Evolutionary conservation across 2,113 vertebrate genomes (phyloP).

Genomic region (Saccopteryx leptura): DNA sequence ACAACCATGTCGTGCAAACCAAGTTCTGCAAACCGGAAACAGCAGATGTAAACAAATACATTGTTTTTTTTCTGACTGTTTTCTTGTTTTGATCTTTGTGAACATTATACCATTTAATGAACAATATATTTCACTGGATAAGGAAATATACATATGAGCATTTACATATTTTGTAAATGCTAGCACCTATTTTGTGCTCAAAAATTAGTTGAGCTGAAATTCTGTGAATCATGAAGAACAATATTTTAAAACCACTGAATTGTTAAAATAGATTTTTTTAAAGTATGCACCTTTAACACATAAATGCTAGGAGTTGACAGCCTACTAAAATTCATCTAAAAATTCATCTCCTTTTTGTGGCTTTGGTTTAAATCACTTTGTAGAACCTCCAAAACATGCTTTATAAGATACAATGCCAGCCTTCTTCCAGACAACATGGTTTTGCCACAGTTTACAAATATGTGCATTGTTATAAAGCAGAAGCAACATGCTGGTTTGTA

Average conservation of each 20-base stretch:
- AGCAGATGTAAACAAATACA: slow-evolving; percentile 7
- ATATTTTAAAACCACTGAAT: slow-evolving; percentile 64
- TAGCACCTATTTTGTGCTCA: background rate
- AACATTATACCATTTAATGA: slow-evolving; percentile 1
- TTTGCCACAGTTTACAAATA: slow-evolving; percentile 59
- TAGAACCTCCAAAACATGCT: slow-evolving; percentile 52
- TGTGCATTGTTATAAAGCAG: slow-evolving; percentile 21
- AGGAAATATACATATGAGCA: slow-evolving; percentile 12
- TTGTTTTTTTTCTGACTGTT: background rate
- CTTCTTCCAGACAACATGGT: slow-evolving; percentile 23
- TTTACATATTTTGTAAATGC: background rate
- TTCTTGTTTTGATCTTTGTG: slow-evolving; percentile 21
- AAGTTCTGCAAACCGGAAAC: slow-evolving; percentile 14
- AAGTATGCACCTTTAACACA: slow-evolving; percentile 39
- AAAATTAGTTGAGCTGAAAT: slow-evolving; percentile 62
- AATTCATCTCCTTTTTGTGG: slow-evolving; percentile 67
- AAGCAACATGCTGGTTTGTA: background rate
- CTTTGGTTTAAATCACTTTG: slow-evolving; percentile 64
- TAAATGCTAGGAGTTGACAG: background rate
- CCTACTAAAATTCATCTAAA: slow-evolving; percentile 62
- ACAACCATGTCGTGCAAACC: background rate
- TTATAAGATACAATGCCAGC: slow-evolving; percentile 25
- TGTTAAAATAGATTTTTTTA: background rate
- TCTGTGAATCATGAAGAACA: slow-evolving; percentile 15
- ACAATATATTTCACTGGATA: background rate